phyloP scores from a whole-genome alignment of 2,797 vertebrate genomes.

The Somateria mollissima region DNA sequence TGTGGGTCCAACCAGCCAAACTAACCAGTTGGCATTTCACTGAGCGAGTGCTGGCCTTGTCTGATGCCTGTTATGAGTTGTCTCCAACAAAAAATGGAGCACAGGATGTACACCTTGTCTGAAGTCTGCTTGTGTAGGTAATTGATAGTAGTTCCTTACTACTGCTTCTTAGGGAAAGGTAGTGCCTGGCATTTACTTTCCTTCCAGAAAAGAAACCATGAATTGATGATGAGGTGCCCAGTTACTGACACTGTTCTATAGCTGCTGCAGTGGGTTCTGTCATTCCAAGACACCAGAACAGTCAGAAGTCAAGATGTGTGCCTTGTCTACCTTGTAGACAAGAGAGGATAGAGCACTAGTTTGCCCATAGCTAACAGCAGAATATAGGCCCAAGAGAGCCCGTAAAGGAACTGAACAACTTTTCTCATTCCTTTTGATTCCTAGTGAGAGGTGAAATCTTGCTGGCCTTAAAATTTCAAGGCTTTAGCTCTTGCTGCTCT shows the following conservation, averaged over 20 bases:
- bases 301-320: neutral
- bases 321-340: neutral
- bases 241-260: neutral
- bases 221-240: neutral
- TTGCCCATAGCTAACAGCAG: neutral
- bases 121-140: neutral
- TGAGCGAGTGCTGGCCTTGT: neutral
- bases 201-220: neutral
- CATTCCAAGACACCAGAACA: neutral
- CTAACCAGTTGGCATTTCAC: neutral
- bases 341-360: neutral
- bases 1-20: neutral
- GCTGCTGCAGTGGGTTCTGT: neutral
- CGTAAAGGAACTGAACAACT: neutral
- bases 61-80: rapidly evolving
- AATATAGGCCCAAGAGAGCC: neutral
- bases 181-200: neutral
- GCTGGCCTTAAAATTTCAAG: neutral
- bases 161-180: neutral
- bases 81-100: neutral
- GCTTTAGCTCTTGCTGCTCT: neutral
- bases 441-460: neutral
- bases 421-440: neutral
- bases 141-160: neutral
- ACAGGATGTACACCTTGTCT: neutral